phyloP scores from a whole-genome alignment of 2,113 vertebrate species.

The Aramus guarauna region DNA sequence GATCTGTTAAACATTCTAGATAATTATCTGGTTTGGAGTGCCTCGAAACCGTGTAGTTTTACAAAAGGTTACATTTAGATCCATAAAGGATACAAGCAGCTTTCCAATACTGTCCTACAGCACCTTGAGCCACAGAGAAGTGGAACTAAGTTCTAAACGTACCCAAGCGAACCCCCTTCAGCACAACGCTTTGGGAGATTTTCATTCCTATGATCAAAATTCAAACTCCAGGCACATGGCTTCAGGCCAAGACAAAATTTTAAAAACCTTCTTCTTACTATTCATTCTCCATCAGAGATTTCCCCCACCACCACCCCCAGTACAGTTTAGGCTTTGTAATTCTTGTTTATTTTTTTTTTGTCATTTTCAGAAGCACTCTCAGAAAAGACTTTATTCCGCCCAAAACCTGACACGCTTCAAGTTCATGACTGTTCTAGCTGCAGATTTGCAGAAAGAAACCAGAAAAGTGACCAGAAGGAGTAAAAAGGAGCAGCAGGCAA shows the following conservation, averaged over 20 bases:
- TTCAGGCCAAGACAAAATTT: background rate
- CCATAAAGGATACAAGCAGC: background rate
- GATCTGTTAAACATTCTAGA: background rate
- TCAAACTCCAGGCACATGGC: background rate
- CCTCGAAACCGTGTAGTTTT: background rate
- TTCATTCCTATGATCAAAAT: background rate
- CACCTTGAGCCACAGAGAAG: background rate
- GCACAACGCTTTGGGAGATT: background rate
- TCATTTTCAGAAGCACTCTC: background rate
- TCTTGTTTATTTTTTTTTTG: background rate
- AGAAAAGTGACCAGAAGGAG: background rate
- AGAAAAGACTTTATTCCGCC: background rate
- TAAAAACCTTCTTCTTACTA: background rate
- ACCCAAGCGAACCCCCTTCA: background rate
- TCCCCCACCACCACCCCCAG: accelerated
- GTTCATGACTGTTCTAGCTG: background rate
- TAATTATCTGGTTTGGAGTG: background rate
- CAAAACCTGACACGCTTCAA: background rate
- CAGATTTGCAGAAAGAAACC: background rate
- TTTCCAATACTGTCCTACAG: background rate
- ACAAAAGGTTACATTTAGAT: background rate
- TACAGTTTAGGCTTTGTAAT: background rate
- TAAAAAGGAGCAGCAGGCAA: background rate
- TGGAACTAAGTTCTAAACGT: background rate
- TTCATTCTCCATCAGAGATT: background rate